These are phyloP conservation scores for Chalcosyrphus nemorum DNA, from an alignment of 2,888 invertebrate species.

Conservation along the genomic window DNA sequence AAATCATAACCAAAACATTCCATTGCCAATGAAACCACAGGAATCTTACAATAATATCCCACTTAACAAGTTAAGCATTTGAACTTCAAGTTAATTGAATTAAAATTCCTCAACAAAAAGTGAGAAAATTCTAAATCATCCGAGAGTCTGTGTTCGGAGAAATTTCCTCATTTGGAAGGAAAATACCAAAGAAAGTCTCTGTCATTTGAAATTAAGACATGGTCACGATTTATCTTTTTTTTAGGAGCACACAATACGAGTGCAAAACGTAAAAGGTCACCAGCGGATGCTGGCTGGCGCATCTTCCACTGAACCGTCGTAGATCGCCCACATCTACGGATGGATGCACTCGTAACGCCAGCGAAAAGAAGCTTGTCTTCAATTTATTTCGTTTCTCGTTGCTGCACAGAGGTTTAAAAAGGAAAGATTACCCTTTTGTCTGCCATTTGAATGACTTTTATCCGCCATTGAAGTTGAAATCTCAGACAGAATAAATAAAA, in stretches of 20 bases:
- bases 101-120: too few relatives aligned
- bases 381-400: conserved; percentile 52
- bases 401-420: conserved; percentile 14
- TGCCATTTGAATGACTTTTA: conserved; percentile 64
- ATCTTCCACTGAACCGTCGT: not conserved
- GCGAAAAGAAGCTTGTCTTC: conserved; percentile 15
- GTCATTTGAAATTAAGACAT: conserved; percentile 54
- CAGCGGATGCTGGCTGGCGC: conserved; percentile 9
- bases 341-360: conserved; percentile 20
- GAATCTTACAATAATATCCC: too few relatives aligned
- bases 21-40: too few relatives aligned
- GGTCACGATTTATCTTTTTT: conserved; percentile 53
- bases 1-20: too few relatives aligned
- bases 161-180: conserved; percentile 14
- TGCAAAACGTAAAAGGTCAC: conserved; percentile 51
- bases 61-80: too few relatives aligned
- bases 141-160: not conserved
- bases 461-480: conserved; percentile 53
- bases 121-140: not conserved
- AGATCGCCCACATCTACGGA: conserved; percentile 13
- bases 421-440: conserved; percentile 63
- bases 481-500: conserved; percentile 27
- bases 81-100: too few relatives aligned
- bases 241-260: conserved; percentile 14
- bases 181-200: conserved; percentile 19